These are phyloP conservation scores for human (Homo sapiens) DNA, from an alignment of 2,113 vertebrate species.

Conservation along the genomic window GRCh38 chr2:185542501-185543000, in stretches of 20 bases:
- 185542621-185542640: neutral
- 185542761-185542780: neutral
- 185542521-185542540: neutral
- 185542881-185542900: too few species aligned
- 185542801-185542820: neutral
- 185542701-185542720: neutral
- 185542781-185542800: neutral
- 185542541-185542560: neutral
- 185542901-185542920: too few species aligned
- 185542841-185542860: neutral
- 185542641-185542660: neutral
- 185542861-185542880: neutral
- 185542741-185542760: neutral
- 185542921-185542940: too few species aligned
- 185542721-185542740: neutral
- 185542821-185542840: too few species aligned
- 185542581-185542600: neutral
- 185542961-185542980: too few species aligned
- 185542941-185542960: too few species aligned
- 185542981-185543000: too few species aligned
- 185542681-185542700: neutral
- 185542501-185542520: neutral
- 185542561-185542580: neutral
- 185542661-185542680: neutral
- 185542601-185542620: neutral